These are phyloP conservation scores for Rhopilema esculentum DNA, from an alignment of 30 jellyfish, hydroid and myxozoan genomes.

Conservation along the genomic window DNA sequence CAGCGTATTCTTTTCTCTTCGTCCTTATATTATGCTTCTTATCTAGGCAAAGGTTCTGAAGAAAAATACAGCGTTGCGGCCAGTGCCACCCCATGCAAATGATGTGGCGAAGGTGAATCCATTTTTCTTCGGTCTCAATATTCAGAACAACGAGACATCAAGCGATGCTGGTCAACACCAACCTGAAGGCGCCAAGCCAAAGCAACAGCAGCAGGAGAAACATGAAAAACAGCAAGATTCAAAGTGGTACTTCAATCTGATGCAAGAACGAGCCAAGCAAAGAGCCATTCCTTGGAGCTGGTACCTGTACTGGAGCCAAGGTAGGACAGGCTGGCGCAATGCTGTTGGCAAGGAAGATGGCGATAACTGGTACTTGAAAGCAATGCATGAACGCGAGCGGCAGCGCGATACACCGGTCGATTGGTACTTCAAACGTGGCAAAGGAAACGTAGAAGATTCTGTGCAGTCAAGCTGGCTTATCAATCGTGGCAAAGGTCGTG, in stretches of 20 bases:
- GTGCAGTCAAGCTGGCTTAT: slow-evolving; percentile 31
- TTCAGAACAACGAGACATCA: slow-evolving; percentile 4
- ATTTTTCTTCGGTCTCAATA: slow-evolving; percentile 27
- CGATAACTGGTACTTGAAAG: slow-evolving; percentile 70
- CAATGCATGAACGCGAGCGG: slow-evolving; percentile 74
- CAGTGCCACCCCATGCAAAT: slow-evolving; percentile 51
- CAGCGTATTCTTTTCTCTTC: too few species aligned
- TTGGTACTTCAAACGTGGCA: slow-evolving; percentile 67
- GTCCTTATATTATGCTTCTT: too few species aligned
- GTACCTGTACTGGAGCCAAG: slow-evolving; percentile 74
- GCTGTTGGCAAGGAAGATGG: slow-evolving; percentile 47
- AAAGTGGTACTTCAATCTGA: slow-evolving; percentile 53
- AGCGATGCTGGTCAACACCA: background rate
- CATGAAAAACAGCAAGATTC: slow-evolving; percentile 5
- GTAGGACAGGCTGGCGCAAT: slow-evolving; percentile 63
- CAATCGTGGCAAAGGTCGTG: slow-evolving; percentile 69
- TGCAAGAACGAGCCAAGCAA: slow-evolving; percentile 63
- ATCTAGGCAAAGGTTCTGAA: slow-evolving; percentile 9
- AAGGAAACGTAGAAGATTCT: slow-evolving; percentile 52
- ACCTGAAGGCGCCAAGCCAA: background rate
- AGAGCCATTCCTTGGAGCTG: slow-evolving; percentile 69
- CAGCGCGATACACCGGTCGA: slow-evolving; percentile 43
- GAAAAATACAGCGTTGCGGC: slow-evolving; percentile 36
- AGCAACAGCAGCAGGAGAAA: background rate
- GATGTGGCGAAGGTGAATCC: slow-evolving; percentile 38